phyloP scores from a whole-genome alignment of 2,797 vertebrate genomes.

The Danio choprae region DNA sequence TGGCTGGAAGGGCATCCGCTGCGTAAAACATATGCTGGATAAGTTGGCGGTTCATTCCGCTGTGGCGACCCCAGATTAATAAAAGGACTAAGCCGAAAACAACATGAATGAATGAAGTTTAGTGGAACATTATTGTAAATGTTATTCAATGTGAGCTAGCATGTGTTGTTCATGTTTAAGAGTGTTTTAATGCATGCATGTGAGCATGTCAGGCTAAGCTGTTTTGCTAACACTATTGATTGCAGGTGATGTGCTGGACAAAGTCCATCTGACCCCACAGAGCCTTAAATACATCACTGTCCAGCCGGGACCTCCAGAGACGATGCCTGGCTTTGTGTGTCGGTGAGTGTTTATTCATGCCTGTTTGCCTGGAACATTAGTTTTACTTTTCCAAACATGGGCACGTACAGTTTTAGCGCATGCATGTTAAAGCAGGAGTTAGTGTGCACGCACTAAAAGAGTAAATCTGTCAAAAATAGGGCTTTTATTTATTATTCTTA shows the following conservation, averaged over 20 bases:
- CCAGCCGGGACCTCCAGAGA: constrained; percentile 53
- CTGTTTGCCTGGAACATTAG: background rate
- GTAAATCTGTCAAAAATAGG: too few species aligned
- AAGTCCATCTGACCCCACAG: constrained; percentile 79
- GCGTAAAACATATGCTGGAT: too few species aligned
- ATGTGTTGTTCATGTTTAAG: background rate
- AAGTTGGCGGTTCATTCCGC: too few species aligned
- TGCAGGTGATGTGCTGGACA: constrained; percentile 72
- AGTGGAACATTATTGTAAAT: too few species aligned
- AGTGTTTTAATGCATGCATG: background rate
- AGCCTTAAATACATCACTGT: constrained; percentile 63
- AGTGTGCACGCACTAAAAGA: too few species aligned
- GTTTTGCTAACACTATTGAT: constrained; percentile 65
- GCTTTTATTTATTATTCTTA: too few species aligned
- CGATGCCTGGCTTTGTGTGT: constrained; percentile 11
- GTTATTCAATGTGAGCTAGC: background rate
- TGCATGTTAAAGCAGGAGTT: too few species aligned
- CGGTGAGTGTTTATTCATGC: constrained; percentile 9
- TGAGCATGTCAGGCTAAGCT: constrained; percentile 20
- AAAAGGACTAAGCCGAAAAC: too few species aligned
- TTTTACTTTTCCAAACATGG: constrained; percentile 57
- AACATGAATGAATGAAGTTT: too few species aligned
- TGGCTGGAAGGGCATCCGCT: too few species aligned
- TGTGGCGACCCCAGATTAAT: too few species aligned
- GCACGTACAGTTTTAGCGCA: too few species aligned